Conservation (phyloP, 2,888 invertebrate genomes). For the Drosophila stalkeri region DNA sequence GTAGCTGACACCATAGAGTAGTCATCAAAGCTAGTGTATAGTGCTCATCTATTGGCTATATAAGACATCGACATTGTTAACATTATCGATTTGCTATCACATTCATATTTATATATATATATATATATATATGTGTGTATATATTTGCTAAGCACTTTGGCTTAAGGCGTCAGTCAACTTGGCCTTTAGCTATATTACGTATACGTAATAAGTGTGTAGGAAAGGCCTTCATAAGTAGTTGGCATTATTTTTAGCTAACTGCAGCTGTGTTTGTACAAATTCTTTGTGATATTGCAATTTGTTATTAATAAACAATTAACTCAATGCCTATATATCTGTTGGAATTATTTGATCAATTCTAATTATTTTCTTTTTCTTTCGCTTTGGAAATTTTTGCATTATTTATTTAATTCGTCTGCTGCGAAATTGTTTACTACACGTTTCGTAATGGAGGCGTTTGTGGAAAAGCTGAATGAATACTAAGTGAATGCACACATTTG, state of each 20-base stretch:
- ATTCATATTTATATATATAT: not conserved
- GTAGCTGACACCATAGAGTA: slow-evolving; percentile 37
- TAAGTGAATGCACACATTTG: slow-evolving; percentile 47
- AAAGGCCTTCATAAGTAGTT: slow-evolving; percentile 2
- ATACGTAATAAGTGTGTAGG: slow-evolving; percentile 1
- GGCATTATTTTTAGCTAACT: slow-evolving; percentile 9
- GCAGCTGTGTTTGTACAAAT: slow-evolving; percentile 45
- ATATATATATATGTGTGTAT: not conserved
- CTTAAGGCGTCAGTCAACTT: slow-evolving; percentile 13
- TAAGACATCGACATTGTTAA: slow-evolving; percentile 8
- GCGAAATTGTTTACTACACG: slow-evolving; percentile 60
- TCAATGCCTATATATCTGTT: not conserved
- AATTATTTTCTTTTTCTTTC: too few species aligned
- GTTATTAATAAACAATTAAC: slow-evolving; percentile 15
- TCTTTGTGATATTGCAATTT: slow-evolving; percentile 31
- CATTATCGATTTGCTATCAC: slow-evolving; percentile 15
- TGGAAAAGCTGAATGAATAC: slow-evolving; percentile 48
- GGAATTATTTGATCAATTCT: slow-evolving; percentile 29
- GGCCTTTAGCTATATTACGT: slow-evolving; percentile 6
- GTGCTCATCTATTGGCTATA: slow-evolving; percentile 18
- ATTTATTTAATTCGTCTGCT: slow-evolving; percentile 33
- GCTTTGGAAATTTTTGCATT: not conserved
- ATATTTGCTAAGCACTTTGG: slow-evolving; percentile 10
- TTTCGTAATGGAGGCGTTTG: slow-evolving; percentile 52
- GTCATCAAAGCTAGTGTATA: not conserved